A percentile compares a stretch with the other conserved stretches of the same genome.
These are phyloP conservation scores for Acleris holmiana DNA, from an alignment of 2,888 invertebrate species.

Conservation along the genomic window DNA sequence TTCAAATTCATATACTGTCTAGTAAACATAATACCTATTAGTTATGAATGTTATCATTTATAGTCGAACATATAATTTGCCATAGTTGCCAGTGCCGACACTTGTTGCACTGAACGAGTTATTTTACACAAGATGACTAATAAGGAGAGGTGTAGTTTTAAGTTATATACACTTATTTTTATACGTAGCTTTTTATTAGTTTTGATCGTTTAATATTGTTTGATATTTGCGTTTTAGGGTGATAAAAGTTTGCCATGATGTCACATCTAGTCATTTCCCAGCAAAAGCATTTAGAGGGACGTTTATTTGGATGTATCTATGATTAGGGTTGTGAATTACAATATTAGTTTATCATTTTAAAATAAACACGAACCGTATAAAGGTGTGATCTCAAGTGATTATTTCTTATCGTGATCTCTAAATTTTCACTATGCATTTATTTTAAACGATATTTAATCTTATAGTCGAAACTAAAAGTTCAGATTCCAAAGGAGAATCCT, in stretches of 20 bases:
- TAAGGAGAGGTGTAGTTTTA: conserved; percentile 47
- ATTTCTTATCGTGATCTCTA: conserved; percentile 73
- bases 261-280: conserved; percentile 74
- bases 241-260: conserved; percentile 69
- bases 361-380: conserved; percentile 60
- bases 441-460: conserved; percentile 57
- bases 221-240: conserved; percentile 44
- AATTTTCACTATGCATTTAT: conserved; percentile 76
- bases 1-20: conserved; percentile 61
- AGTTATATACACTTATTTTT: conserved; percentile 35
- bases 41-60: conserved; percentile 45
- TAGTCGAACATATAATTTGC: conserved; percentile 55
- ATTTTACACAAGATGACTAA: conserved; percentile 45
- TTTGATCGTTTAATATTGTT: conserved; percentile 42
- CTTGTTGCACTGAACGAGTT: conserved; percentile 46
- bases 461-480: conserved; percentile 53
- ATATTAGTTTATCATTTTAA: conserved; percentile 72
- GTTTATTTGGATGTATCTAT: conserved; percentile 56
- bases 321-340: conserved; percentile 82
- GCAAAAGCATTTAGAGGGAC: conserved; percentile 66
- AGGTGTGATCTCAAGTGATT: conserved; percentile 74
- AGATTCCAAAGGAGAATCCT: conserved; percentile 40
- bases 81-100: conserved; percentile 53
- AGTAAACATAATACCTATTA: conserved; percentile 52
- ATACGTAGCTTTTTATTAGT: conserved; percentile 39